phyloP scores from a whole-genome alignment of 2,113 vertebrate genomes.

The Semicossyphus pulcher region DNA sequence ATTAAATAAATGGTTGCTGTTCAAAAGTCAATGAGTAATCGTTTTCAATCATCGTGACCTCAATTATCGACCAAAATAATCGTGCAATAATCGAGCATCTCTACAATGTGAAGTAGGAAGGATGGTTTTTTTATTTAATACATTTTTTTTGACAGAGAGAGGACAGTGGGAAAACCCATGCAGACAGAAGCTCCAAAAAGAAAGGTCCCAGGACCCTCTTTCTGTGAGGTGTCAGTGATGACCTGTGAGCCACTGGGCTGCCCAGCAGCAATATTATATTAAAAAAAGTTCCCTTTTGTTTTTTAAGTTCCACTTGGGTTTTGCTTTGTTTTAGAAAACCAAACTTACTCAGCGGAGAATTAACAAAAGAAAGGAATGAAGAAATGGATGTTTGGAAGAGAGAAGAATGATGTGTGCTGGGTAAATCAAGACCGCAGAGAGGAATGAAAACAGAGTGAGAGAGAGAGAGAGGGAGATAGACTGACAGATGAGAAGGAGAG shows the following conservation, averaged over 20 bases:
- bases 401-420: slow-evolving; percentile 33
- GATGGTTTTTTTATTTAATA: no score
- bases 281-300: slow-evolving; percentile 5
- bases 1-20: no score
- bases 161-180: not conserved
- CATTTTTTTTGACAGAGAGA: no score
- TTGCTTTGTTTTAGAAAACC: slow-evolving; percentile 47
- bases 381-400: slow-evolving; percentile 45
- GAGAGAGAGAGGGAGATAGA: slow-evolving; percentile 27
- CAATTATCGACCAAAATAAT: no score
- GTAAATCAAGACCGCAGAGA: slow-evolving; percentile 43
- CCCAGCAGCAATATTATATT: slow-evolving; percentile 5
- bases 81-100: no score
- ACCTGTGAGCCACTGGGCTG: slow-evolving; percentile 1
- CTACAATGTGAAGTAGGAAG: no score
- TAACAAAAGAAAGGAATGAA: slow-evolving; percentile 37
- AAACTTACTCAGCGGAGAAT: slow-evolving; percentile 45
- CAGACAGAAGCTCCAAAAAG: slow-evolving; percentile 2
- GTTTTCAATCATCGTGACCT: no score
- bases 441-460: slow-evolving; percentile 23
- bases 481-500: slow-evolving; percentile 51
- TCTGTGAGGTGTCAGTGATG: slow-evolving; percentile 22
- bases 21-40: no score
- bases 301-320: slow-evolving; percentile 5
- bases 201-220: slow-evolving; percentile 3